Evolutionary conservation across 1,140 invertebrate species (phyloP).

Genomic region (Heliconius melpomene): DNA sequence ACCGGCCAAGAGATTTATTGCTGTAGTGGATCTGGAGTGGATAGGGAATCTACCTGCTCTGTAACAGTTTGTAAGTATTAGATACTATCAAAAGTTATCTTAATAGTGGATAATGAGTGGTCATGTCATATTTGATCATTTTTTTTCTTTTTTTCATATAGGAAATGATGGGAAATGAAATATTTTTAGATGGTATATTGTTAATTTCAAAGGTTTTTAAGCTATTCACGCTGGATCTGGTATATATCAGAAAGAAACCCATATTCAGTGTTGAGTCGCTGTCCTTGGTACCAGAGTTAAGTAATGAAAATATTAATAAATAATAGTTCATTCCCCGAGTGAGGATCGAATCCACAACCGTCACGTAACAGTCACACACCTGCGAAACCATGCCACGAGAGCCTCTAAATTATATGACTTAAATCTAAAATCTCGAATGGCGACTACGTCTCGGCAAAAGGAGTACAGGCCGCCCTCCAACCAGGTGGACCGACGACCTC

Average conservation of each 20-base stretch:
- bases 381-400: too few species aligned
- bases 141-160: background rate
- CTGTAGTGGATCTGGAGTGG: slow-evolving; percentile 51
- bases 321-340: too few species aligned
- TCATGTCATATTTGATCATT: background rate
- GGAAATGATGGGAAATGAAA: background rate
- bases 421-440: background rate
- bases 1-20: slow-evolving; percentile 75
- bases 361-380: too few species aligned
- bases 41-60: slow-evolving; percentile 64
- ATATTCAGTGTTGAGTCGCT: too few species aligned
- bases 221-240: too few species aligned
- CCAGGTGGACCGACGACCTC: too few species aligned
- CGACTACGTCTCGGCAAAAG: too few species aligned
- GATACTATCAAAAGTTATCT: background rate
- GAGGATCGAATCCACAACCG: too few species aligned
- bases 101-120: slow-evolving; percentile 6
- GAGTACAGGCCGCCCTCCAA: too few species aligned
- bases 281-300: too few species aligned
- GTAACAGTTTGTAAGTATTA: slow-evolving; percentile 47
- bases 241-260: too few species aligned
- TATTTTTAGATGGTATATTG: background rate
- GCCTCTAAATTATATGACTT: background rate
- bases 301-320: too few species aligned
- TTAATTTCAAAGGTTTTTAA: background rate